A percentile compares a stretch with the other conserved stretches of the same genome.
Conservation (phyloP, 2,797 vertebrate genomes). For the Neopelma chrysocephalum region DNA sequence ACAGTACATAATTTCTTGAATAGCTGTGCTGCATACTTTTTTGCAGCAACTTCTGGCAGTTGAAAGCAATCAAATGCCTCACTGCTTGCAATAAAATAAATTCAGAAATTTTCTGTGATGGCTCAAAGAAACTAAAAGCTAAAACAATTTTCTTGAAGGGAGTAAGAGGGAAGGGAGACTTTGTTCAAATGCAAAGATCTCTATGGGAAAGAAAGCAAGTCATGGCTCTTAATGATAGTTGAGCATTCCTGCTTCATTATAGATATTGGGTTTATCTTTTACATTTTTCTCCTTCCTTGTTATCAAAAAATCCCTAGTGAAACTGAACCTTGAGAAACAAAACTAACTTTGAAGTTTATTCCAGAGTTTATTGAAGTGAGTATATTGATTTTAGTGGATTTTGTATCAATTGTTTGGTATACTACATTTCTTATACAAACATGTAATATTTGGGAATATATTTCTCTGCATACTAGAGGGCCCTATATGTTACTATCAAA, state of each 20-base stretch:
- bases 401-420: background rate
- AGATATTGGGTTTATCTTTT: background rate
- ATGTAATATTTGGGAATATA: background rate
- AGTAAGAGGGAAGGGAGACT: background rate
- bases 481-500: background rate
- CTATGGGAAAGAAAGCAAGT: background rate
- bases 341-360: background rate
- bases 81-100: background rate
- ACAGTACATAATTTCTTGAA: background rate
- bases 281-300: background rate
- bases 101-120: background rate
- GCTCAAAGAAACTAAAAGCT: background rate
- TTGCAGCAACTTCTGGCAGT: background rate
- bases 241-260: background rate
- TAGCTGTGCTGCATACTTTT: background rate
- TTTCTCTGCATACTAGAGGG: background rate
- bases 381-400: background rate
- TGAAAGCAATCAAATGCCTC: background rate
- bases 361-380: background rate
- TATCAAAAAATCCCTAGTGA: background rate
- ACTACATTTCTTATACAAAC: background rate
- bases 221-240: background rate
- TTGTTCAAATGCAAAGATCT: background rate
- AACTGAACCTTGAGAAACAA: background rate
- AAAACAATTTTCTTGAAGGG: background rate